A percentile compares a stretch with the other conserved stretches of the same genome.
These are phyloP conservation scores for Loris lydekkerianus DNA, from an alignment of 2,797 vertebrate species.

Conservation along the genomic window DNA sequence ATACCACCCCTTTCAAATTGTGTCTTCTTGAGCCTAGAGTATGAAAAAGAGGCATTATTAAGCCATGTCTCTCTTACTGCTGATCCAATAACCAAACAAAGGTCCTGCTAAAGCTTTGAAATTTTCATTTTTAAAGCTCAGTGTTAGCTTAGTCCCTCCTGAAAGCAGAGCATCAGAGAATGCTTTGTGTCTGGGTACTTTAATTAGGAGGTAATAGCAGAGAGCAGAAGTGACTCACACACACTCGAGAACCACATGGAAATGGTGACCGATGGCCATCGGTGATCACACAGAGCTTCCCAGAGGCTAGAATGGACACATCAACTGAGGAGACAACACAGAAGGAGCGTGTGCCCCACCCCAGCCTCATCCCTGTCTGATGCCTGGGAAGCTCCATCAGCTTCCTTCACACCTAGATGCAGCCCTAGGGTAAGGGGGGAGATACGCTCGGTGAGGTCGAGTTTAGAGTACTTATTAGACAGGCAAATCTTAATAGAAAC, in stretches of 20 bases:
- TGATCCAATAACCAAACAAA: conserved; percentile 15
- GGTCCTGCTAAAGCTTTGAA: not conserved
- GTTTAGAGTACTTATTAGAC: not conserved
- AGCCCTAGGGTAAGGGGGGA: not conserved
- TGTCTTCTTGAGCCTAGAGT: not conserved
- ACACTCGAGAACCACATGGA: not conserved
- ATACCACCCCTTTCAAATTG: not conserved
- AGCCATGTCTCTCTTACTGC: not conserved
- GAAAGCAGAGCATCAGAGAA: not conserved
- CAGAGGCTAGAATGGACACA: not conserved
- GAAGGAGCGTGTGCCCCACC: not conserved
- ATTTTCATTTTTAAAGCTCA: conserved; percentile 3
- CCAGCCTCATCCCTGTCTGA: not conserved
- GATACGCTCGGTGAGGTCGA: not conserved
- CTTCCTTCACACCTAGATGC: not conserved
- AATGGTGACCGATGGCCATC: not conserved
- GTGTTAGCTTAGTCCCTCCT: not conserved
- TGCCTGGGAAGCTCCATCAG: not conserved
- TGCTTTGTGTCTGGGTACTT: not conserved
- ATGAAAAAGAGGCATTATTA: not conserved
- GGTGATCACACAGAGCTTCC: not conserved
- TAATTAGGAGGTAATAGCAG: not conserved
- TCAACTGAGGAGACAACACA: not conserved
- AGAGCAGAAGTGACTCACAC: not conserved
- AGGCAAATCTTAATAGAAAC: not conserved